Conservation (phyloP, 2,113 vertebrate genomes). For the Piliocolobus tephrosceles region DNA sequence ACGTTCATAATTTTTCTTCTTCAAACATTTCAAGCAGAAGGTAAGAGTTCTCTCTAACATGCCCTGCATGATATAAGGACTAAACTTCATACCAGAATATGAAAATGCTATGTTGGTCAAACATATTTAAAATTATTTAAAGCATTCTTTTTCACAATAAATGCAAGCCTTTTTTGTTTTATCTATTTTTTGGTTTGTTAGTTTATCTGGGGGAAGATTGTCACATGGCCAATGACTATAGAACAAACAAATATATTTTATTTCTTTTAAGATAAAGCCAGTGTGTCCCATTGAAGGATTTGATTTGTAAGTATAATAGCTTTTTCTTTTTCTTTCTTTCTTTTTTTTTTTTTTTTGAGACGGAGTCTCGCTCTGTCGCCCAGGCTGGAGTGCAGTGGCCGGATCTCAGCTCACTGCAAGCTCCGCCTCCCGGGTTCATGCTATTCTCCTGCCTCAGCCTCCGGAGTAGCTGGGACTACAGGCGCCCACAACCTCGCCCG, state of each 20-base stretch:
- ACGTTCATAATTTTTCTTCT: conserved; percentile 7
- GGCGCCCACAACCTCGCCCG: too few relatives aligned
- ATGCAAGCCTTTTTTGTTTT: not conserved
- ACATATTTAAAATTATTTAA: conserved; percentile 36
- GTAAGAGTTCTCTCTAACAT: not conserved
- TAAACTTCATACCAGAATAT: not conserved
- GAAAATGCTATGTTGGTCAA: not conserved
- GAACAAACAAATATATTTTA: not conserved
- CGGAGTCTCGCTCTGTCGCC: too few relatives aligned
- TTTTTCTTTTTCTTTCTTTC: too few relatives aligned
- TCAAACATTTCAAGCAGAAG: not conserved
- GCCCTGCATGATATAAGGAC: not conserved
- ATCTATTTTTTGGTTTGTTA: not conserved
- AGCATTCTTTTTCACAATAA: not conserved
- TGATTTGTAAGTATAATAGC: not conserved
- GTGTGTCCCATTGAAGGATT: not conserved
- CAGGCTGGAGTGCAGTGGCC: too few relatives aligned
- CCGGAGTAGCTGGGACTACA: too few relatives aligned
- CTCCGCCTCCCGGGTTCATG: too few relatives aligned
- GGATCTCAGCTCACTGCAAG: too few relatives aligned
- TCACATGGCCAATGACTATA: not conserved
- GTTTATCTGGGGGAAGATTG: not conserved
- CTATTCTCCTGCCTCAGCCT: too few relatives aligned
- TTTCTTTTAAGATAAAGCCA: not conserved
- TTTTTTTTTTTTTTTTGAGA: too few relatives aligned